Percentiles rank a stretch among this genome's conserved stretches.
Evolutionary conservation across 37 sponge, comb jelly and placozoan species (phyloP).

Genomic region (Agelas oroides): DNA sequence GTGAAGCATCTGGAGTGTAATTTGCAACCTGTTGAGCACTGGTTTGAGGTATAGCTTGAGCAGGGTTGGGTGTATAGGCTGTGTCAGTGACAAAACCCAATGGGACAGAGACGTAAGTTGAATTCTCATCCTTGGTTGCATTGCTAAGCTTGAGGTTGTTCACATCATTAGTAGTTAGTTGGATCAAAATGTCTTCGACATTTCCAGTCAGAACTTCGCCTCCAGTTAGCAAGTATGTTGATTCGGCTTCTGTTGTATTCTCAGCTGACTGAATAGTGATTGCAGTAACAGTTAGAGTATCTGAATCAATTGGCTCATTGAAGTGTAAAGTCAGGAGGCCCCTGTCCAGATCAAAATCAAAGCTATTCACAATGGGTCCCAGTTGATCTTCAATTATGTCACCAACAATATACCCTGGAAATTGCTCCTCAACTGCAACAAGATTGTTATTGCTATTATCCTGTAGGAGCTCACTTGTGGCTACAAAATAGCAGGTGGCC

Average conservation of each 20-base stretch:
- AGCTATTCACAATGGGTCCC: slow-evolving; percentile 67
- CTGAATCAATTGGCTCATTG: slow-evolving; percentile 72
- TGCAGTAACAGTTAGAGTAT: slow-evolving; percentile 41
- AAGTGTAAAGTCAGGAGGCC: slow-evolving; percentile 69
- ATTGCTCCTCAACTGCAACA: slow-evolving; percentile 20
- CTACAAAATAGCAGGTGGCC: slow-evolving; percentile 79
- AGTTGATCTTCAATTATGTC: slow-evolving; percentile 69
- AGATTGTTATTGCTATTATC: slow-evolving; percentile 82
- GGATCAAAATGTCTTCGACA: slow-evolving; percentile 47
- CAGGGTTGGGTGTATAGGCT: slow-evolving; percentile 68
- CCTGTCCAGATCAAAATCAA: slow-evolving; percentile 74
- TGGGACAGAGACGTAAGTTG: slow-evolving; percentile 66
- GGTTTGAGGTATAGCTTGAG: slow-evolving; percentile 35
- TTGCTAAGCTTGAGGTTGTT: slow-evolving; percentile 56
- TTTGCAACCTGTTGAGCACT: slow-evolving; percentile 56
- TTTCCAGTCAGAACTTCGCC: slow-evolving; percentile 32
- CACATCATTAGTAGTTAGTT: slow-evolving; percentile 64
- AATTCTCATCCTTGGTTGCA: slow-evolving; percentile 42
- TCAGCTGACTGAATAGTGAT: slow-evolving; percentile 55
- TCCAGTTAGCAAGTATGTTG: slow-evolving; percentile 59
- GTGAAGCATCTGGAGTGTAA: slow-evolving; percentile 72
- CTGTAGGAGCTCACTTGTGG: slow-evolving; percentile 51
- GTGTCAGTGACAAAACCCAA: slow-evolving; percentile 72
- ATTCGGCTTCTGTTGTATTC: slow-evolving; percentile 35
- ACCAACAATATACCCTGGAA: slow-evolving; percentile 79